These are phyloP conservation scores for Tupiocoris notatus DNA, from an alignment of 2,888 invertebrate genomes.

Conservation along the genomic window DNA sequence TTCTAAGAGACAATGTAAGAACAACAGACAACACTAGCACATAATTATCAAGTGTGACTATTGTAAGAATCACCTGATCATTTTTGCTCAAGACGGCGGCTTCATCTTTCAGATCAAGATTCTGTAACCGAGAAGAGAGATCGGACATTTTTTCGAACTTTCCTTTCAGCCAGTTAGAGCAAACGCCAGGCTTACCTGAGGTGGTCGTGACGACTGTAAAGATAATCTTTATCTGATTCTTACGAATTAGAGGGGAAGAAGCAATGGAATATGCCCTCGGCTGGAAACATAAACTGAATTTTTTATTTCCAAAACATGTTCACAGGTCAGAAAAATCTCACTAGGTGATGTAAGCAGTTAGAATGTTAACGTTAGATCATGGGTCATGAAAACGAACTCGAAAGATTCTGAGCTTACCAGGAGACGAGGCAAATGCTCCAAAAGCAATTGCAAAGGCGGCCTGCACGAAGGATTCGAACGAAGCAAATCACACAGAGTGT, in stretches of 20 bases:
- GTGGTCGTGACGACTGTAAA: constrained; percentile 40
- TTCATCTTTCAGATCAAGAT: background rate
- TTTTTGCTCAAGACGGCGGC: background rate
- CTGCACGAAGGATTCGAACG: constrained; percentile 33
- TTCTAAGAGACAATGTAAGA: no score
- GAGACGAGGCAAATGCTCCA: constrained; percentile 45
- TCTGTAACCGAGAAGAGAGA: background rate
- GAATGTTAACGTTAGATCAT: no score
- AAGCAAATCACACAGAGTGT: constrained; percentile 37
- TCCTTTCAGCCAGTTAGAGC: constrained; percentile 44
- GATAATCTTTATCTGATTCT: constrained; percentile 36
- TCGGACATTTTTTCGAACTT: constrained; percentile 7
- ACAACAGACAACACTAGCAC: no score
- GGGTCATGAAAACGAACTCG: no score
- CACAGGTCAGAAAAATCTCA: no score
- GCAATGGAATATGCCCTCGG: constrained; percentile 46
- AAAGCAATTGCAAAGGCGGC: constrained; percentile 40
- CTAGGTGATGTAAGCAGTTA: no score
- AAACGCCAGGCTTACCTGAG: constrained; percentile 37
- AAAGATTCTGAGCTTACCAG: constrained; percentile 33
- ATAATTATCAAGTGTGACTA: no score
- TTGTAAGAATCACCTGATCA: background rate
- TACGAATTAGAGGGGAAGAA: constrained; percentile 31
- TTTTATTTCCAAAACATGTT: background rate
- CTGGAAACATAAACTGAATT: constrained; percentile 29